A percentile compares a stretch with the other conserved stretches of the same genome.
These are phyloP conservation scores for Gadopsis bispinosus DNA, from an alignment of 2,797 vertebrate genomes.

Conservation along the genomic window DNA sequence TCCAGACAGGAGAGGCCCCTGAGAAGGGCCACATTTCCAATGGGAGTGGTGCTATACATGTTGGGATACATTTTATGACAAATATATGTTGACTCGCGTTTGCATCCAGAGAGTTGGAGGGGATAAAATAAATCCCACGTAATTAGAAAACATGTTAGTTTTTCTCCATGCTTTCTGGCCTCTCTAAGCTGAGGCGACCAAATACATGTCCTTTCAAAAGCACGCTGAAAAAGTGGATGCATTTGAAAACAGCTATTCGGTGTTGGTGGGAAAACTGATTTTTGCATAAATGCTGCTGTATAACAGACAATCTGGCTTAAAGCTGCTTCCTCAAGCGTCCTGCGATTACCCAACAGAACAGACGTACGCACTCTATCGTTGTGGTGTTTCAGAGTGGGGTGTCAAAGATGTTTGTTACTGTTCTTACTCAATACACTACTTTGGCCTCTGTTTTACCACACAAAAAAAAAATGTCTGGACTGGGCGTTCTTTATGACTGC, in stretches of 20 bases:
- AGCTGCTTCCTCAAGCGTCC: conserved; percentile 17
- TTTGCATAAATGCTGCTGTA: conserved; percentile 15
- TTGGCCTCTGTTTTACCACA: background rate
- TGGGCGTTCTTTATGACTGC: background rate
- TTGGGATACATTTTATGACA: background rate
- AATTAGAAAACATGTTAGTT: background rate
- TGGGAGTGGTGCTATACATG: background rate
- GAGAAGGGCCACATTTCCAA: background rate
- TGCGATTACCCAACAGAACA: conserved; percentile 12
- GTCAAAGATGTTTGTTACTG: conserved; percentile 5
- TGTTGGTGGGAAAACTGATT: background rate
- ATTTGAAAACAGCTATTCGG: background rate
- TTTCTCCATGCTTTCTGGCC: background rate
- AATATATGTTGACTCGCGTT: background rate
- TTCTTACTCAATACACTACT: background rate
- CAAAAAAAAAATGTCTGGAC: background rate
- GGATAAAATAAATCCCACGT: background rate
- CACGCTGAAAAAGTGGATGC: background rate
- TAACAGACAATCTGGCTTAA: background rate
- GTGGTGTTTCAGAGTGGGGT: conserved; percentile 2
- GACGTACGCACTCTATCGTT: background rate
- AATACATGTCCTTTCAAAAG: background rate
- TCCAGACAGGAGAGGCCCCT: background rate
- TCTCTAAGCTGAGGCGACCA: background rate
- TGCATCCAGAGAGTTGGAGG: background rate